These are phyloP conservation scores for Sicus ferrugineus DNA, from an alignment of 2,888 invertebrate species.

Conservation along the genomic window DNA sequence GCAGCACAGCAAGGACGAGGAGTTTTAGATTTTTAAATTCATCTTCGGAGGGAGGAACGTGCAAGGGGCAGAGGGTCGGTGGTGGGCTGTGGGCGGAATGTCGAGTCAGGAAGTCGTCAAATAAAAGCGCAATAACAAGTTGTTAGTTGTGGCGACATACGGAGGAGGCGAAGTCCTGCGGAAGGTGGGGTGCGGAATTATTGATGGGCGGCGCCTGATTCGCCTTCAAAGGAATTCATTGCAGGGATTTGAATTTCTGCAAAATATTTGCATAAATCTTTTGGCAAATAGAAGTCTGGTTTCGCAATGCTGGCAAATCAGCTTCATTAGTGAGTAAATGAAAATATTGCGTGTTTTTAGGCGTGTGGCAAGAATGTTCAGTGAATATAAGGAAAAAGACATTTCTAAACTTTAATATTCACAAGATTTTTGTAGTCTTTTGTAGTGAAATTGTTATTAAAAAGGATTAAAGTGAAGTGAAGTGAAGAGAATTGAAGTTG, in stretches of 20 bases:
- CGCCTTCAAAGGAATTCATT: not conserved
- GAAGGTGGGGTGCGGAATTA: not conserved
- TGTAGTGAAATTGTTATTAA: too few relatives aligned
- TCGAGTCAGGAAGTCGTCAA: conserved; percentile 32
- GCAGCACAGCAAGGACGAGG: not conserved
- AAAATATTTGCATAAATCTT: conserved; percentile 45
- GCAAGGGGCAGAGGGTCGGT: too few relatives aligned
- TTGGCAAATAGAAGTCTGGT: too few relatives aligned
- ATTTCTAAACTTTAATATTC: too few relatives aligned
- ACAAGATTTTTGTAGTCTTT: too few relatives aligned
- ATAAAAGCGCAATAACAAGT: conserved; percentile 39
- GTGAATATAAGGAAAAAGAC: too few relatives aligned
- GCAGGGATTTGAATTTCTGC: conserved; percentile 6
- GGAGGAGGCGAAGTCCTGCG: not conserved
- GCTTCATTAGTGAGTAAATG: too few relatives aligned
- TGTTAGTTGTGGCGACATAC: conserved; percentile 41
- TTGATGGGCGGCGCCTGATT: not conserved
- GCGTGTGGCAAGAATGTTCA: not conserved
- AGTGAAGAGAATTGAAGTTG: not conserved
- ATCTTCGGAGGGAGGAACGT: not conserved
- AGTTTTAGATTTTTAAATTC: too few relatives aligned
- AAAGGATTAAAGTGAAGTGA: not conserved
- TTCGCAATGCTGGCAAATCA: too few relatives aligned
- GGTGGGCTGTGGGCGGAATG: conserved; percentile 9
- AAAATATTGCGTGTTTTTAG: not conserved